Base-by-base conservation (phyloP, 1,140 invertebrate genomes). In the Papilio glaucus region DNA sequence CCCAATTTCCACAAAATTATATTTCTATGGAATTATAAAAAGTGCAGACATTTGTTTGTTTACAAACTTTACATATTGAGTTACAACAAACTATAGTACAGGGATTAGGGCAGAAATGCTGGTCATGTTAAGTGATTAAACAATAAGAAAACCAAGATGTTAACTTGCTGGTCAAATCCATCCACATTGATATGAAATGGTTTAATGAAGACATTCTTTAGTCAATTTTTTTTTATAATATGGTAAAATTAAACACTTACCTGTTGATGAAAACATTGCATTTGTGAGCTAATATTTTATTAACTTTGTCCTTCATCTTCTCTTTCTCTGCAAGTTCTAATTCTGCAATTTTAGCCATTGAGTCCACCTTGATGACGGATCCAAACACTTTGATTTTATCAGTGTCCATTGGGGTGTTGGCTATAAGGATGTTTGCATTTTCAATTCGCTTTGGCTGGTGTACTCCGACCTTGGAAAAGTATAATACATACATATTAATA, bases 321-420 rank as follows among this genome's bases (percentile, higher is more conserved):
- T 99, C 98, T 90, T 99, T 99, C 86, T 99, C 99, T 21, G 99
- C 99, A 29, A 97, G 86, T 94, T 99, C 99, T 61, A 99, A 93
- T 88, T 99, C 99, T 13, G 99, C 99, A 72, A 99, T 98, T 93
- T 99, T 99, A 2, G 99, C 97, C 94, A 99, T 96, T 0, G 98
- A 99, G 92, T 99, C 99, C 0, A 99, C 99, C 84, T 98, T 96
- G 71, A 99, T 98, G 78, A 98, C 96, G 13, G 98, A 99, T 68
- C 99, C 99, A 94, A 99, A 99, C n/a, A 99, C 97, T 95, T 99
- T 99, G 77, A 99, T 99, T 94, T 99, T 99, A 86, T 99, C 99
- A 18, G 98, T 99, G 91, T 99, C 99, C 99, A 99, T 99, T 0
- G 99, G 98, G 39, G 99, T 99, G 87, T 99, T 99, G n/a, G 99